These are phyloP conservation scores for Eueremaeus valkanovi DNA, from an alignment of 2,888 invertebrate genomes.

Conservation along the genomic window DNA sequence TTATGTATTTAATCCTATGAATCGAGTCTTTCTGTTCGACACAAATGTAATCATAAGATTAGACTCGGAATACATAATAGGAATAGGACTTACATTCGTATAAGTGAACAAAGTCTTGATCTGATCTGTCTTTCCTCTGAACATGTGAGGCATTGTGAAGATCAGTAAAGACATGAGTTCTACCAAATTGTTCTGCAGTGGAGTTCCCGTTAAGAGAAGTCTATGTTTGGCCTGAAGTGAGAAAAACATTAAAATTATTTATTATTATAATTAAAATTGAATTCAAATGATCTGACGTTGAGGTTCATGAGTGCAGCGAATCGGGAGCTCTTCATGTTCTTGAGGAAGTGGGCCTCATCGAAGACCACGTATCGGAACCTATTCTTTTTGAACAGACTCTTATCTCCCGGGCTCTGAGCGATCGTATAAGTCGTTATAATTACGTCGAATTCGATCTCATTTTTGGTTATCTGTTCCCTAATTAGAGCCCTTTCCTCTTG, in stretches of 20 bases:
- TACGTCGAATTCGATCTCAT: conserved; percentile 71
- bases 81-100: conserved; percentile 43
- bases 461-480: conserved; percentile 69
- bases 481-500: conserved; percentile 76
- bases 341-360: conserved; percentile 97
- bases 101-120: conserved; percentile 73
- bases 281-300: conserved; percentile 58
- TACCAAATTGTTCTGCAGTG: conserved; percentile 89
- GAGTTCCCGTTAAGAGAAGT: conserved; percentile 88
- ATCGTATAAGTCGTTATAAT: conserved; percentile 80
- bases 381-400: conserved; percentile 77
- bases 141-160: conserved; percentile 94
- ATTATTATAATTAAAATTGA: background rate
- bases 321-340: conserved; percentile 90
- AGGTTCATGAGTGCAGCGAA: conserved; percentile 83
- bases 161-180: conserved; percentile 92
- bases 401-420: conserved; percentile 78
- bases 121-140: conserved; percentile 78
- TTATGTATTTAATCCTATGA: conserved; percentile 64
- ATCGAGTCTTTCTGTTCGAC: conserved; percentile 44
- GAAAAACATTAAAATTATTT: background rate
- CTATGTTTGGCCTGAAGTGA: conserved; percentile 69
- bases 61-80: background rate
- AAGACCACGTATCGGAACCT: conserved; percentile 87
- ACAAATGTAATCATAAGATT: conserved; percentile 14